Percentiles rank a stretch among this genome's conserved stretches.
These are phyloP conservation scores for Anniella stebbinsi DNA, from an alignment of 2,797 vertebrate species.

Conservation along the genomic window DNA sequence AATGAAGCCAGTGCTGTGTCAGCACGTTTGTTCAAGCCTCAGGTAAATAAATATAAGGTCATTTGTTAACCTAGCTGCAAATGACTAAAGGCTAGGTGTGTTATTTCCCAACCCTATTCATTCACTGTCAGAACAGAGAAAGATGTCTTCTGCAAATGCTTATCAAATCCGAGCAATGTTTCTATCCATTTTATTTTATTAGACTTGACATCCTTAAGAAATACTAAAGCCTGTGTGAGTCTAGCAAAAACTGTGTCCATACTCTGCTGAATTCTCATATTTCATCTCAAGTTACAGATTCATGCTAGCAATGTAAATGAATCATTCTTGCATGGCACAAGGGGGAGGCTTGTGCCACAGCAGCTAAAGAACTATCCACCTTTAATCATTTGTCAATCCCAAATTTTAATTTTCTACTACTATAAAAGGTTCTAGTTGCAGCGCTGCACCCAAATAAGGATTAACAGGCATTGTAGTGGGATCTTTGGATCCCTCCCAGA, in stretches of 20 bases:
- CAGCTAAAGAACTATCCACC: not conserved
- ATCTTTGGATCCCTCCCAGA: not conserved
- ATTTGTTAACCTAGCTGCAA: fast-evolving
- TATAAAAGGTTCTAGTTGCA: not conserved
- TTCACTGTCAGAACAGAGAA: not conserved
- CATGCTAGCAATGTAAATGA: not conserved
- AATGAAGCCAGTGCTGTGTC: constrained; percentile 5
- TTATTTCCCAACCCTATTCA: not conserved
- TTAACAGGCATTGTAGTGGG: not conserved
- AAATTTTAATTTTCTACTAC: not conserved
- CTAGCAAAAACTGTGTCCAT: not conserved
- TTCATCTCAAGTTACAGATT: not conserved
- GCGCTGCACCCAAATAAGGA: not conserved
- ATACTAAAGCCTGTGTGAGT: not conserved
- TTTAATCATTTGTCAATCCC: not conserved
- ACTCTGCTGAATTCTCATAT: not conserved
- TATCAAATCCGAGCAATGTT: not conserved
- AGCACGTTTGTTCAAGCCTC: not conserved
- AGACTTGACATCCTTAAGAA: not conserved
- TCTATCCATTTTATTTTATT: constrained; percentile 3
- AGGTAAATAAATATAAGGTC: constrained; percentile 12
- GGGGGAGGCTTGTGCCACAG: not conserved
- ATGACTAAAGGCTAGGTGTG: not conserved
- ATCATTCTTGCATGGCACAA: not conserved
- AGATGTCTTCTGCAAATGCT: not conserved